Evolutionary conservation across 1,140 invertebrate genomes (phyloP).

Genomic region (Triops longicaudatus): DNA sequence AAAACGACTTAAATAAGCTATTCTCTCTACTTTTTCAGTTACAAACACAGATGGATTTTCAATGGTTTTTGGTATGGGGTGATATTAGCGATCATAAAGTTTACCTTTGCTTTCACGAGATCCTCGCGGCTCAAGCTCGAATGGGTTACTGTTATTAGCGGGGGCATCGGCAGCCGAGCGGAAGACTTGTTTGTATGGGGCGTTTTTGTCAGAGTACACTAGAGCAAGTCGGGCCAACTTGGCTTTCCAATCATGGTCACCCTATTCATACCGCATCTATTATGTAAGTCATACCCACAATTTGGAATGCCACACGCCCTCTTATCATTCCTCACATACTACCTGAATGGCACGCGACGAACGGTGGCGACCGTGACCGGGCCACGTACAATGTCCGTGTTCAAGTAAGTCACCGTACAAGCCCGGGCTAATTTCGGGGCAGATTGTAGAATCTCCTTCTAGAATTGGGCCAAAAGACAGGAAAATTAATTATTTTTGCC

Average conservation of each 20-base stretch:
- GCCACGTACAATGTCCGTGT: neutral
- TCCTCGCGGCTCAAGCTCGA: neutral
- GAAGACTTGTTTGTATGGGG: neutral
- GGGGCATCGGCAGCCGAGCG: neutral
- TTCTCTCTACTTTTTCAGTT: no score
- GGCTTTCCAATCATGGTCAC: neutral
- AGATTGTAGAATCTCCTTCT: neutral
- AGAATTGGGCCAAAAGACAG: no score
- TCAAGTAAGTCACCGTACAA: neutral
- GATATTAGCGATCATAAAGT: neutral
- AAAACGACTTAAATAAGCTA: no score
- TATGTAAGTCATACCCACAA: neutral
- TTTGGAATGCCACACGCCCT: neutral
- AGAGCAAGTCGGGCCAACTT: neutral
- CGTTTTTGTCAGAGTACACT: neutral
- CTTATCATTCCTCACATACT: neutral
- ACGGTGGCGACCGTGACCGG: neutral
- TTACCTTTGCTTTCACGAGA: neutral
- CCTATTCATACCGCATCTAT: neutral
- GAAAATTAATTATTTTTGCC: no score
- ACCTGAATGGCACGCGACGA: constrained; percentile 5
- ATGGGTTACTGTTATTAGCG: neutral
- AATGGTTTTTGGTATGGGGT: no score
- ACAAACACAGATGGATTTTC: no score
- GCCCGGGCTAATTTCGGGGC: neutral